Evolutionary conservation across 2,888 invertebrate species (phyloP), one percentile per base, ranked within the genome.

Genomic region (Ligdia adustata): DNA sequence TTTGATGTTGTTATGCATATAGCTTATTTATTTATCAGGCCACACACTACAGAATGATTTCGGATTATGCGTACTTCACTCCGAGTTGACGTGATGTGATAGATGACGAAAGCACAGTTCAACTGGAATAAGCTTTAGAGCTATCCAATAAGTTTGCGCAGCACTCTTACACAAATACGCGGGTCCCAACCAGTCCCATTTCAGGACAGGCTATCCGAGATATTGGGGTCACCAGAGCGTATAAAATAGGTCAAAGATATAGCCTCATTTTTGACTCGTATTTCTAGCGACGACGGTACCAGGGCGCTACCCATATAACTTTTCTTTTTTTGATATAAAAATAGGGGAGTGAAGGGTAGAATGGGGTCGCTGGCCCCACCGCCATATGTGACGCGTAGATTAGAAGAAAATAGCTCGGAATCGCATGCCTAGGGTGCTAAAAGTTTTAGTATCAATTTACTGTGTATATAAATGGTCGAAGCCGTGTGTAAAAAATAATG

Each of bases 211-310:
- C 26, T 34, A 41, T 38, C 33, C 37, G n/a, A 11, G 33, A 46
- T 41, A 51, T 51, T 42, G 51, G 31, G 51, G 51, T 46, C 46
- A 42, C 41, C 51, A 37, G 37, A 7, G 46, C 29, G 42, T 34
- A 38, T 51, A 51, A 51, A 46, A 27, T 51, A 51, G 37, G 41
- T 41, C 33, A 42, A 45, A 46, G 38, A 46, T 42, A 34, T 33
- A 31, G 37, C 29, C 42, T 26, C 42, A 46, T 46, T 46, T 51
- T 45, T 42, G 38, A 46, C 33, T 38, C 29, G 34, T 37, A 41
- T 40, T 41, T 45, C 40, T 34, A 20, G 31, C 40, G 31, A n/a
- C 6, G 29, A 39, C 39, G 27, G 14, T 20, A 33, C 34, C 46
- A 46, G 34, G 29, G 22, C 28, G 32, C 20, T 34, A 49, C 43